A percentile compares a stretch with the other conserved stretches of the same genome.
Conservation (phyloP, 2,888 invertebrate genomes). For the Pharmacophagus antenor region DNA sequence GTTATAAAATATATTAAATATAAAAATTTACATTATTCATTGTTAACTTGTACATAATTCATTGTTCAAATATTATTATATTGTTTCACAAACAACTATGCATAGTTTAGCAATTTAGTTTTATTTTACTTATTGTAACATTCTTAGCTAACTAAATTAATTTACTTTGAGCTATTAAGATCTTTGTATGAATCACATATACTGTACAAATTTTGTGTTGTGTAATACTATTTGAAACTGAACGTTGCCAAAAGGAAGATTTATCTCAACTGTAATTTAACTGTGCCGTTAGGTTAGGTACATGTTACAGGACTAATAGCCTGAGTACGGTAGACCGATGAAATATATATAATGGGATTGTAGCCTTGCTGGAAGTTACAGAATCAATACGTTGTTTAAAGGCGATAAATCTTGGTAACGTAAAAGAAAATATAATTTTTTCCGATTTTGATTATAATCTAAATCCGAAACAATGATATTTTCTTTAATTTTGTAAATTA, state of each 20-base stretch:
- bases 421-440: neutral
- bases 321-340: constrained; percentile 20
- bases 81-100: too few species aligned
- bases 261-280: constrained; percentile 23
- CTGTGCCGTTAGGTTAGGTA: constrained; percentile 14
- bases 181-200: neutral
- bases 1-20: too few species aligned
- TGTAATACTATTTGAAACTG: neutral
- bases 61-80: too few species aligned
- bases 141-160: too few species aligned
- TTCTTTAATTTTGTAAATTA: too few species aligned
- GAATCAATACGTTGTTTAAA: constrained; percentile 13
- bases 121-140: too few species aligned
- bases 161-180: too few species aligned
- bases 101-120: too few species aligned
- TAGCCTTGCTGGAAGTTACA: constrained; percentile 6
- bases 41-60: too few species aligned
- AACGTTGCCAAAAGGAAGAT: constrained; percentile 16
- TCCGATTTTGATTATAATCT: too few species aligned
- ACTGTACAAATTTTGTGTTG: constrained; percentile 13
- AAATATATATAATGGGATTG: constrained; percentile 22
- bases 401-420: neutral
- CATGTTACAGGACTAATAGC: constrained; percentile 22
- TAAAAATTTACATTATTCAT: too few species aligned
- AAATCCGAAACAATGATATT: too few species aligned